phyloP scores from a whole-genome alignment of 2,113 vertebrate species.

The Pseudolaguvia tuberculata region DNA sequence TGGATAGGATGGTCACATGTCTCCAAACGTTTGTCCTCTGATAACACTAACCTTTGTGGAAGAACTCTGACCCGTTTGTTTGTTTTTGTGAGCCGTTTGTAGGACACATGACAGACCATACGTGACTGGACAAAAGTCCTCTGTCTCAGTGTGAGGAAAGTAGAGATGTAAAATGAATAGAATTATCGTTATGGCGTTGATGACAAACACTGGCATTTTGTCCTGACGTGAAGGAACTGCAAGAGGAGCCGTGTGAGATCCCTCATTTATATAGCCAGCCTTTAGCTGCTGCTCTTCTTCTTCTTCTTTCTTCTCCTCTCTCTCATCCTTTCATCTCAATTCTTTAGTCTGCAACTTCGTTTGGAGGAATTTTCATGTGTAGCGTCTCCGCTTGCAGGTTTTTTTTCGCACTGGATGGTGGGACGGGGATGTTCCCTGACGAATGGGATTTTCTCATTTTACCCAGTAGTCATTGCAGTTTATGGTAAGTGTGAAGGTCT shows the following conservation, averaged over 20 bases:
- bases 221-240: conserved; percentile 50
- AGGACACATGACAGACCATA: background rate
- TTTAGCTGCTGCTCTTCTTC: conserved; percentile 37
- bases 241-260: conserved; percentile 47
- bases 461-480: conserved; percentile 52
- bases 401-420: conserved; percentile 1
- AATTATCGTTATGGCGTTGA: conserved; percentile 4
- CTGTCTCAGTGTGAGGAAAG: conserved; percentile 25
- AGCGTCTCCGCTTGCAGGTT: too few species aligned
- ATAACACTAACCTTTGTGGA: background rate
- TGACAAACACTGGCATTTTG: conserved; percentile 40
- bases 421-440: conserved; percentile 47
- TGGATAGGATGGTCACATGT: background rate
- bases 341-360: conserved; percentile 16
- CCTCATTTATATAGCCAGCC: conserved; percentile 48
- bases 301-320: conserved; percentile 10
- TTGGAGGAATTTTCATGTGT: conserved; percentile 1
- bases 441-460: conserved; percentile 51
- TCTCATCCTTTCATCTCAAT: conserved; percentile 11
- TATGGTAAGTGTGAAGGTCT: conserved; percentile 49
- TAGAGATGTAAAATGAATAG: background rate
- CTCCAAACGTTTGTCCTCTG: background rate
- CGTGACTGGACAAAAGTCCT: conserved; percentile 25
- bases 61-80: background rate
- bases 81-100: background rate